Conservation (phyloP, 2,113 vertebrate genomes). For the Apteryx mantelli region DNA sequence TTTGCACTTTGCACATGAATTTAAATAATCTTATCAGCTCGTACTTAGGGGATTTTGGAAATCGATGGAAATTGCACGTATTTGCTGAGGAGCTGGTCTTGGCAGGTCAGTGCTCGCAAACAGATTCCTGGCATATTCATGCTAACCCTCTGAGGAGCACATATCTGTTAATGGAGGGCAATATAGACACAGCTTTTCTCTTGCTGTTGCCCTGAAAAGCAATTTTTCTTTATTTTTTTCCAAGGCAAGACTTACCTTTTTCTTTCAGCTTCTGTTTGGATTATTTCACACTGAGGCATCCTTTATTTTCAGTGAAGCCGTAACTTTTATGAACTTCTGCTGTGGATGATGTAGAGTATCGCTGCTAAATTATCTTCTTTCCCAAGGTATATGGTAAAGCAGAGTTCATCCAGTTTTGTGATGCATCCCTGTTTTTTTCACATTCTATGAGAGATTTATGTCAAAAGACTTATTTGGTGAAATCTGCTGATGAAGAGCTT, state of each 20-base stretch:
- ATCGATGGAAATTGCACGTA: accelerated
- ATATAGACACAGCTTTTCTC: accelerated
- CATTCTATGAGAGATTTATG: not conserved
- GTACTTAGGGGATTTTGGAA: not conserved
- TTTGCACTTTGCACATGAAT: not conserved
- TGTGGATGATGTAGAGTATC: not conserved
- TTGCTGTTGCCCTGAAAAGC: not conserved
- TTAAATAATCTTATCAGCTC: not conserved
- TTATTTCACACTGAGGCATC: not conserved
- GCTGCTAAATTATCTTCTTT: not conserved
- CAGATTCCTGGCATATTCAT: not conserved
- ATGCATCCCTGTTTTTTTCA: not conserved
- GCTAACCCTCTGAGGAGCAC: not conserved
- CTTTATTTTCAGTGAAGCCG: not conserved
- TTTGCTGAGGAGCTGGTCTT: not conserved
- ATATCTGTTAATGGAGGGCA: not conserved
- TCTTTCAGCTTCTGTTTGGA: not conserved
- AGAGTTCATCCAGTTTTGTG: not conserved
- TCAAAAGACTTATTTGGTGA: not conserved
- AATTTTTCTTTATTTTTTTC: not conserved
- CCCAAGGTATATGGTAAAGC: not conserved
- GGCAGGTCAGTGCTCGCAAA: not conserved
- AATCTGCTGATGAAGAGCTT: not conserved
- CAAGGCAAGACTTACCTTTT: not conserved
- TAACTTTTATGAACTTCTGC: not conserved